Percentiles rank a stretch among this genome's conserved stretches.
phyloP scores from a whole-genome alignment of 2,888 invertebrate species.

The Dryocosmus kuriphilus region DNA sequence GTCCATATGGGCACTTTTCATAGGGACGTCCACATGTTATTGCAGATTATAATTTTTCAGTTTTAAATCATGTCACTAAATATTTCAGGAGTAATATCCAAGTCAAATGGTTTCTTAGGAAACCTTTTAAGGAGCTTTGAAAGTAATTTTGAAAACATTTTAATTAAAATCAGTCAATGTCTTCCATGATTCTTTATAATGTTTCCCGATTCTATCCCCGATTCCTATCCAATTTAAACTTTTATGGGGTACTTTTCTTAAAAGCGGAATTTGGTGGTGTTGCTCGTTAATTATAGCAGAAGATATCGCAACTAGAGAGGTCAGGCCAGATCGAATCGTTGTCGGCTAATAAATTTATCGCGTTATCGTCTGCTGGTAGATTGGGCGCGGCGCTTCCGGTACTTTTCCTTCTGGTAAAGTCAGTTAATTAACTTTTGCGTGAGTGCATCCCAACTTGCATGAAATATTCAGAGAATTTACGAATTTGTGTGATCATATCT shows the following conservation, averaged over 20 bases:
- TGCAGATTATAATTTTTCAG: no score
- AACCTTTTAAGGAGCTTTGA: no score
- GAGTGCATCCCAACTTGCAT: constrained; percentile 22
- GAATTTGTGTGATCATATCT: not conserved
- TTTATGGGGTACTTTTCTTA: constrained; percentile 9
- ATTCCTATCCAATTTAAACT: constrained; percentile 7
- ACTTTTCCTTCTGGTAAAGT: constrained; percentile 23
- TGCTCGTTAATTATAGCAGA: constrained; percentile 27
- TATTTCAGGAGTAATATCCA: no score
- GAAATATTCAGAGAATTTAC: constrained; percentile 27
- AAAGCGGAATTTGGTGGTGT: not conserved
- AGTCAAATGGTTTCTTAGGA: no score
- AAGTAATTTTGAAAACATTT: not conserved
- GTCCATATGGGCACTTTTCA: no score
- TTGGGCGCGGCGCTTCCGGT: constrained; percentile 32
- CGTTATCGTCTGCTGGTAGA: constrained; percentile 34
- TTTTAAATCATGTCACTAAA: no score
- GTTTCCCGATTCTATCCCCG: not conserved
- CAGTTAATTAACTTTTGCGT: constrained; percentile 40
- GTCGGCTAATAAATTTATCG: constrained; percentile 38
- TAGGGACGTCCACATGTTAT: no score
- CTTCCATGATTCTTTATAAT: not conserved
- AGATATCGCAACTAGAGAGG: constrained; percentile 16
- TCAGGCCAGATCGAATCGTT: constrained; percentile 35
- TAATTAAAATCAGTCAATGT: not conserved